phyloP scores from a whole-genome alignment of 2,888 invertebrate genomes.

The Chrysodeixis includens region DNA sequence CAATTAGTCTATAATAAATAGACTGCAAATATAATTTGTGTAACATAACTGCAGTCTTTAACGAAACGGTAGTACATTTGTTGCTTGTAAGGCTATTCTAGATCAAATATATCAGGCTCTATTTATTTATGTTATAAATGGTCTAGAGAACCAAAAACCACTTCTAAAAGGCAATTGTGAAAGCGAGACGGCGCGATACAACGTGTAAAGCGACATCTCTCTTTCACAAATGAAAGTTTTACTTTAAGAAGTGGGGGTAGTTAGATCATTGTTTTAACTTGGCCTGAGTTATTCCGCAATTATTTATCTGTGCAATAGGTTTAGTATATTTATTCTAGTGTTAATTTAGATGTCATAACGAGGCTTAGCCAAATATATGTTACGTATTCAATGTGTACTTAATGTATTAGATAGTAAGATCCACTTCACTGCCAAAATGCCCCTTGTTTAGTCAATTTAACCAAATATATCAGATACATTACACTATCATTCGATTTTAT shows the following conservation, averaged over 20 bases:
- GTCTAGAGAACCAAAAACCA: too few species aligned
- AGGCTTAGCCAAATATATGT: conserved; percentile 63
- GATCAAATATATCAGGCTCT: conserved; percentile 23
- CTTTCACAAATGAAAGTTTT: too few species aligned
- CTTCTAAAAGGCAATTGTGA: too few species aligned
- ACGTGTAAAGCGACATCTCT: too few species aligned
- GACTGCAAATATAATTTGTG: conserved; percentile 47
- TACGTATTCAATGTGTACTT: conserved; percentile 57
- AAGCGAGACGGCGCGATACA: too few species aligned
- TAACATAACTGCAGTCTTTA: conserved; percentile 40
- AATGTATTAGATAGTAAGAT: conserved; percentile 48
- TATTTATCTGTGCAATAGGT: conserved; percentile 62
- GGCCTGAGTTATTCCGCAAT: conserved; percentile 45
- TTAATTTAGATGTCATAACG: conserved; percentile 47
- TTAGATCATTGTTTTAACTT: not conserved
- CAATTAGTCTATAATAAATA: conserved; percentile 19
- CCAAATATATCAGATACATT: conserved; percentile 6
- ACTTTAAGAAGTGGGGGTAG: too few species aligned
- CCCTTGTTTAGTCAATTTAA: conserved; percentile 18
- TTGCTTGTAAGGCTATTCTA: conserved; percentile 15
- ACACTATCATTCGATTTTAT: not conserved
- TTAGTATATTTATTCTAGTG: conserved; percentile 57
- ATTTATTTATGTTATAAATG: conserved; percentile 15
- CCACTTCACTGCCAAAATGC: conserved; percentile 46
- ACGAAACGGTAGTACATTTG: conserved; percentile 20